phyloP scores from a whole-genome alignment of 1,140 invertebrate species.

The Sipha flava region DNA sequence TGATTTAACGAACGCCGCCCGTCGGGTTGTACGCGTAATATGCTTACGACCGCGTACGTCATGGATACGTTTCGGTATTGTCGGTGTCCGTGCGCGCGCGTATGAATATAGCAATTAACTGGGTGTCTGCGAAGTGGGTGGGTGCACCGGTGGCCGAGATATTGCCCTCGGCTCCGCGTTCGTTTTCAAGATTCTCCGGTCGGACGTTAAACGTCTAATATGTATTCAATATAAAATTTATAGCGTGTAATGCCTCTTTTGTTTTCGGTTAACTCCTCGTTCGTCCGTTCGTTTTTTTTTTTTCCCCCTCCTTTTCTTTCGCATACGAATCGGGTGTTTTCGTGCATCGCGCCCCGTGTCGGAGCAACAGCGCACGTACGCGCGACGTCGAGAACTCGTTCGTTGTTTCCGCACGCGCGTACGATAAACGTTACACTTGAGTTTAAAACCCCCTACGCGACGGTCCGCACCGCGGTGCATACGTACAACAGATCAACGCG shows the following conservation, averaged over 20 bases:
- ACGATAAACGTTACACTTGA: too few species aligned
- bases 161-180: not conserved
- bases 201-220: slow-evolving; percentile 23
- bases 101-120: slow-evolving; percentile 28
- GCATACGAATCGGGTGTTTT: not conserved
- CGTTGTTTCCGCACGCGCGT: too few species aligned
- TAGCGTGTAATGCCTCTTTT: not conserved
- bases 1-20: not conserved
- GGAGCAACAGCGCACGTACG: too few species aligned
- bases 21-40: not conserved
- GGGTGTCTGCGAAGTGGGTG: slow-evolving; percentile 31
- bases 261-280: not conserved
- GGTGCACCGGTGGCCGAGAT: not conserved
- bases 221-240: slow-evolving; percentile 2
- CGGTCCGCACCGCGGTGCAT: too few species aligned
- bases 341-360: too few species aligned
- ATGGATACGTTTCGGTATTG: not conserved
- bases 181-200: not conserved
- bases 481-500: too few species aligned
- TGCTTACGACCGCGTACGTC: not conserved
- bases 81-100: not conserved
- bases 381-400: too few species aligned
- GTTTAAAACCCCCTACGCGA: too few species aligned
- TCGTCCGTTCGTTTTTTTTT: not conserved
- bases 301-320: not conserved